Evolutionary conservation across 2,113 vertebrate genomes (phyloP), one percentile per base, ranked within the genome.

Genomic region (Platycercus adscitus): DNA sequence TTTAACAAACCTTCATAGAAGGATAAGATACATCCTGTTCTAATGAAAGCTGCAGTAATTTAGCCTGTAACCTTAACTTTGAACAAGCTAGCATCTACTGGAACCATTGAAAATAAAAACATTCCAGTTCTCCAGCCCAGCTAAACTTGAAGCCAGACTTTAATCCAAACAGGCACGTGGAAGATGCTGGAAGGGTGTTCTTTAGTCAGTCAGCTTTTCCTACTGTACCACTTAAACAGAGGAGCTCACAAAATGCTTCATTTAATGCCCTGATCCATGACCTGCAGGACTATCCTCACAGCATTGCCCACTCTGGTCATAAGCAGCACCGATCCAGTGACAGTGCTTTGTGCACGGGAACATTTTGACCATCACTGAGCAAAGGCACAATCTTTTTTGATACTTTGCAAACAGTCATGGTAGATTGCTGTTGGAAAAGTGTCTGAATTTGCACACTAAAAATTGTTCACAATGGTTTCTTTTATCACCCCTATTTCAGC

Each of bases 21-120:
- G 81, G 89, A 96, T 96, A 93, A 95, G 89, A 76, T 73, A 76
- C 52, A 82, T 77, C 70, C 63, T 84, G 17, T 89, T 41, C 87
- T 46, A 35, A 19, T 29, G 73, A 72, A 95, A 93, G 53, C n/a
- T 56, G 39, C 50, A 78, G 73, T 94, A 65, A 15, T 55, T 87
- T 21, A 47, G 69, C 20, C 29, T 46, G 6, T 18, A 71, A 80
- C 39, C 61, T 47, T 33, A 46, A 37, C 70, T 88, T 81, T 53
- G 39, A 86, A 49, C 17, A 19, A 88, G 61, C 56, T 50, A 76
- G 39, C 43, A 73, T 69, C 85, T 73, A 11, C 33, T 72, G 21
- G n/a, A 41, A 43, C 43, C 13, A 11, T 33, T 35, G 76, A 77
- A 81, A 92, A 73, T 29, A 61, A 88, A 65, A 65, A 25, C 6